Evolutionary conservation across 1,140 invertebrate species (phyloP).

Genomic region (Wasmannia auropunctata): DNA sequence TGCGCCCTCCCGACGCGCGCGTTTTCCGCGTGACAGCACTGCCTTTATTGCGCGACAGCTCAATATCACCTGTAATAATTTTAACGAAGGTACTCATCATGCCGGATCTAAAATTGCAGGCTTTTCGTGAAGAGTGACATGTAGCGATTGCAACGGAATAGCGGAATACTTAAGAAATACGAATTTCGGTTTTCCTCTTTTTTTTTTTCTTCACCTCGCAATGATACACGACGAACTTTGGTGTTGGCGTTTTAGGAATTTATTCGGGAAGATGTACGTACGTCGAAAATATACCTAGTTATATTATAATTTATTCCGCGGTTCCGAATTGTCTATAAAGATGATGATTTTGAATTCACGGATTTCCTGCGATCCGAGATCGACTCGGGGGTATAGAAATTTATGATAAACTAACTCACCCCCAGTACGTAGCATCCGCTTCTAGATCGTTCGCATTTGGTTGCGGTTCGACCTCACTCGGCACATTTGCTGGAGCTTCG

Average conservation of each 20-base stretch:
- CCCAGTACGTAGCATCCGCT: slow-evolving; percentile 37
- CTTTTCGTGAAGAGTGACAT: background rate
- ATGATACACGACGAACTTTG: background rate
- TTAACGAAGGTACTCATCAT: background rate
- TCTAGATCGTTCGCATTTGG: slow-evolving; percentile 19
- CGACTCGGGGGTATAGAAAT: background rate
- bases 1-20: background rate
- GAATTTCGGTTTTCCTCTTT: background rate
- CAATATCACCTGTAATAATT: background rate
- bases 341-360: background rate
- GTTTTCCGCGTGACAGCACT: background rate
- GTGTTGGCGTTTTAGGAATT: background rate
- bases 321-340: background rate
- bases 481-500: background rate
- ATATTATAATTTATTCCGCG: background rate
- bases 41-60: background rate
- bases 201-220: background rate
- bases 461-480: background rate
- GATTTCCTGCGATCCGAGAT: background rate
- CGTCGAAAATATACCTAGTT: no score
- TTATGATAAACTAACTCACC: slow-evolving; percentile 40
- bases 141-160: background rate
- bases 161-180: background rate
- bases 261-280: no score
- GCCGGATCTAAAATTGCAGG: background rate